Evolutionary conservation across 2,113 vertebrate genomes (phyloP), one percentile per base, ranked within the genome.

Genomic region (Leptodactylus fuscus): DNA sequence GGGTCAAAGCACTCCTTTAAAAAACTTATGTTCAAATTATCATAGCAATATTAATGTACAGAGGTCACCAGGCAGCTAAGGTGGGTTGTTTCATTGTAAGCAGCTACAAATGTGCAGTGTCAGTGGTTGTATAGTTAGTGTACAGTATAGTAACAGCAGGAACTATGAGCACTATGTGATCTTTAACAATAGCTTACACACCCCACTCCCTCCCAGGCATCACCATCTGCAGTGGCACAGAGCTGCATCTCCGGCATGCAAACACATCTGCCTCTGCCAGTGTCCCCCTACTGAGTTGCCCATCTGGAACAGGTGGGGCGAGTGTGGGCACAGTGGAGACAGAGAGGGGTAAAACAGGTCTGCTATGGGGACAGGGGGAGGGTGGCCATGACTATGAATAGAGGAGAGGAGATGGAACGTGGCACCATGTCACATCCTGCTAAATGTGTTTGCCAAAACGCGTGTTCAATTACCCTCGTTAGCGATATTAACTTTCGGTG

Each of bases 241-340:
- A 87, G 38, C 90, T 92, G 89, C 85, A 87, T 92, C 93, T 95
- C 94, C 4, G 2, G 92, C 91, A 95, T 93, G 93, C 85, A 95
- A 94, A 95, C 92, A 95, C 94, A 95, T 94, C 93, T 95, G 94
- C 90, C 90, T 92, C 79, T 92, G 93, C 92, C 93, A 93, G 90
- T 89, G 92, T 91, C 92, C 94, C 94, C 92, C 94, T 91, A 93
- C 93, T 92, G 93, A 90, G 93, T 83, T 83, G 85, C 94, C 94
- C 93, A 95, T 95, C 93, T 95, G 94, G 92, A 94, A 90, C 93
- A 95, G 93, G 93, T 94, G 90, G 94, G 93, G 90, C 88, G 88
- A 90, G 89, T 51, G 0, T 8, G 60, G 91, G 87, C 91, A 89
- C 18, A 80, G 87, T 85, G 86, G 87, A 87, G 88, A 88, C 34